phyloP scores from a whole-genome alignment of 2,113 vertebrate genomes.

The Hystrix brachyura region DNA sequence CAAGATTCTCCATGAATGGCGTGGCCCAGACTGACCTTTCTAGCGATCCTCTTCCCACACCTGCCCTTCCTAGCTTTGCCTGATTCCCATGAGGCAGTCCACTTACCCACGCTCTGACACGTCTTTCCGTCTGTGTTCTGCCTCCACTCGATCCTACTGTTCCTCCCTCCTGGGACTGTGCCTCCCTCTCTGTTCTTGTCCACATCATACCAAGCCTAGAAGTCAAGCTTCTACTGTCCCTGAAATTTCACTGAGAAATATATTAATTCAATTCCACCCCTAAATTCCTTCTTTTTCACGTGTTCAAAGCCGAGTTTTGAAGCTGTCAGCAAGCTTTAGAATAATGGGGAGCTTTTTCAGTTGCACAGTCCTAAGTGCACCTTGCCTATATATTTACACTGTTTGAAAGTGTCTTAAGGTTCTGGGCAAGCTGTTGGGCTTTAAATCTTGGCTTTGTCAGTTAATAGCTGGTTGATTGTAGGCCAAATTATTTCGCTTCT shows the following conservation, averaged over 20 bases:
- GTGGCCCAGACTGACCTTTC: background rate
- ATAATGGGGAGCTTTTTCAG: background rate
- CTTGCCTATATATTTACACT: background rate
- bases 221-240: background rate
- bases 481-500: background rate
- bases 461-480: background rate
- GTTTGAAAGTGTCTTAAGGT: background rate
- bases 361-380: background rate
- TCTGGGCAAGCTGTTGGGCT: background rate
- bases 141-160: background rate
- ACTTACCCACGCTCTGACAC: rapidly evolving
- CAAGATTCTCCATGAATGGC: background rate
- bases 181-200: background rate
- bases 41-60: background rate
- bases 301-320: background rate
- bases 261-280: background rate
- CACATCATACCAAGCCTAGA: background rate
- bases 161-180: rapidly evolving
- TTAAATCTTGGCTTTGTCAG: background rate
- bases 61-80: rapidly evolving
- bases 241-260: background rate
- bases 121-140: rapidly evolving
- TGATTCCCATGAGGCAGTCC: too few species aligned
- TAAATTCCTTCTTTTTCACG: background rate
- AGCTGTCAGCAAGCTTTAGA: background rate